These are phyloP conservation scores for Leptoclinus maculatus DNA, from an alignment of 2,797 vertebrate genomes.

Conservation along the genomic window DNA sequence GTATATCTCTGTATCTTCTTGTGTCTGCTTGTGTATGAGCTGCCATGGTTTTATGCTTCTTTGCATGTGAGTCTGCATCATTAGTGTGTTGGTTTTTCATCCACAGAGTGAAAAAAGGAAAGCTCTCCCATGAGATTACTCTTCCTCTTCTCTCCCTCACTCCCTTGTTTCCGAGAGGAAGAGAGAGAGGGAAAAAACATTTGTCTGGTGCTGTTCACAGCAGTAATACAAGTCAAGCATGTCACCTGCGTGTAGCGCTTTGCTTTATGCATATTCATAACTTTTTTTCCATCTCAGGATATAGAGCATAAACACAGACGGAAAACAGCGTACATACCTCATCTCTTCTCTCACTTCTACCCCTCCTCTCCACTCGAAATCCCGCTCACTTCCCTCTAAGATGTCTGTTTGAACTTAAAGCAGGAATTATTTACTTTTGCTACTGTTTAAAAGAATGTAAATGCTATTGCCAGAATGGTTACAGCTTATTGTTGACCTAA, in stretches of 20 bases:
- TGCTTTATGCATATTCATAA: conserved; percentile 85
- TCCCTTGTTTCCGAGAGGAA: conserved; percentile 59
- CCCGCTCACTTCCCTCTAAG: conserved; percentile 28
- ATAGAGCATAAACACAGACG: conserved; percentile 66
- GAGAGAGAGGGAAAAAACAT: conserved; percentile 59
- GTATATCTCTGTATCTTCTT: conserved; percentile 45
- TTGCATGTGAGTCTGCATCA: conserved; percentile 75
- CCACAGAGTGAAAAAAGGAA: conserved; percentile 68
- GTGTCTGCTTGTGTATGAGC: conserved; percentile 44
- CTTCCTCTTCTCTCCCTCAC: conserved; percentile 44
- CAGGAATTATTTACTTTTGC: conserved; percentile 58
- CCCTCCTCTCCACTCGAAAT: conserved; percentile 29
- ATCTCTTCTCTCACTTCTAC: conserved; percentile 47
- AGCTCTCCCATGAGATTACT: conserved; percentile 74
- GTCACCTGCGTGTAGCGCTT: conserved; percentile 80
- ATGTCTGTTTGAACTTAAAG: conserved; percentile 74
- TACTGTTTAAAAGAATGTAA: conserved; percentile 44
- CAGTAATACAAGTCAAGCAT: conserved; percentile 80
- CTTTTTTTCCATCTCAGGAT: conserved; percentile 64
- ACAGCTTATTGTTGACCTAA: conserved; percentile 12
- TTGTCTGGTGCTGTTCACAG: conserved; percentile 74
- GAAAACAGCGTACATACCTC: conserved; percentile 47
- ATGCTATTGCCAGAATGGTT: conserved; percentile 5
- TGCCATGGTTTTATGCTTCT: conserved; percentile 36
- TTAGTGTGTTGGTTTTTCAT: conserved; percentile 84